phyloP scores from a whole-genome alignment of 1,140 invertebrate genomes.

The Drosophila truncata region DNA sequence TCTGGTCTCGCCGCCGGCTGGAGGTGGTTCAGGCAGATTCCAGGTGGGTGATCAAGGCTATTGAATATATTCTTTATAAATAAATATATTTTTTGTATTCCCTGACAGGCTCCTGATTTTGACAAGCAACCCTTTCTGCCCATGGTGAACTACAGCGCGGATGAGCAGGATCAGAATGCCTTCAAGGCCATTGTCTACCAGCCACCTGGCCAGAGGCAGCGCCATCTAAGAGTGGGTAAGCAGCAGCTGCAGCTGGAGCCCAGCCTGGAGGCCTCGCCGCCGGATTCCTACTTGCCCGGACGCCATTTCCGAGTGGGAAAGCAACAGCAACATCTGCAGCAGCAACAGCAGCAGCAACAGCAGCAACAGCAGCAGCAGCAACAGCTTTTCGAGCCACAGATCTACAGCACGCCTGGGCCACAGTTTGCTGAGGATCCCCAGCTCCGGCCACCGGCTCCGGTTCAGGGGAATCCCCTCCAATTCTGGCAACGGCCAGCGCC shows the following conservation, averaged over 20 bases:
- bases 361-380: slow-evolving; percentile 32
- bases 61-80: too few species aligned
- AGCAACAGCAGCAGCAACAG: slow-evolving; percentile 43
- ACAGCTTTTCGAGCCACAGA: slow-evolving; percentile 35
- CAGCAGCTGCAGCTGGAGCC: slow-evolving; percentile 42
- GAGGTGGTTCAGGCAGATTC: slow-evolving; percentile 36
- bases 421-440: slow-evolving; percentile 66
- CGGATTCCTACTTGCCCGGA: slow-evolving; percentile 51
- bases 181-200: slow-evolving; percentile 86
- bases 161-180: slow-evolving; percentile 86
- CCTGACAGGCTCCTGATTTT: slow-evolving; percentile 86
- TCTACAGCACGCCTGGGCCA: slow-evolving; percentile 41
- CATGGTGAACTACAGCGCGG: slow-evolving; percentile 88
- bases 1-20: slow-evolving; percentile 44
- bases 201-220: slow-evolving; percentile 39
- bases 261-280: slow-evolving; percentile 2
- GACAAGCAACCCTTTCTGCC: slow-evolving; percentile 88
- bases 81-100: background rate
- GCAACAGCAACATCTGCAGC: slow-evolving; percentile 54
- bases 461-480: slow-evolving; percentile 41
- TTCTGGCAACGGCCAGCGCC: slow-evolving; percentile 56
- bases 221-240: slow-evolving; percentile 60
- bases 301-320: slow-evolving; percentile 59
- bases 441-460: slow-evolving; percentile 42
- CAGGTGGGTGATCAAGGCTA: slow-evolving; percentile 2